Conservation (phyloP, 2,888 invertebrate genomes). For the Drosophila melanosoma region DNA sequence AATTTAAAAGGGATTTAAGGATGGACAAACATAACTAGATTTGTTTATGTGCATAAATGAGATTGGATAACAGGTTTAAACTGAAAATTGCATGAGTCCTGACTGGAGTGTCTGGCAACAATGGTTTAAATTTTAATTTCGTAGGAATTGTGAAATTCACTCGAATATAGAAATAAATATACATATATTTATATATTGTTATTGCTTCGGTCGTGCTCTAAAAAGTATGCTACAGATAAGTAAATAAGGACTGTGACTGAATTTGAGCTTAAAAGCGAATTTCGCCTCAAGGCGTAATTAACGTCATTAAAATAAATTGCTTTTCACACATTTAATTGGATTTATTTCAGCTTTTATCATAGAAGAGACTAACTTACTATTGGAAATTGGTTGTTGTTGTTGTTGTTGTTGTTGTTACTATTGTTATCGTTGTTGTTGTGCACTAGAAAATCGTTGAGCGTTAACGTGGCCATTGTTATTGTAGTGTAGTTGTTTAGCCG, state of each 20-base stretch:
- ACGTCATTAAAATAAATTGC: slow-evolving; percentile 25
- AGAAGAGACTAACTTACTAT: slow-evolving; percentile 16
- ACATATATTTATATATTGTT: background rate
- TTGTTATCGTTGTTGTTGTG: slow-evolving; percentile 39
- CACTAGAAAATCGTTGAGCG: slow-evolving; percentile 74
- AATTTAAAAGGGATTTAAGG: background rate
- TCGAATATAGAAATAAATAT: background rate
- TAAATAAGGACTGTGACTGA: background rate
- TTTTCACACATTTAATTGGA: slow-evolving; percentile 38
- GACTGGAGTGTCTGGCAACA: background rate
- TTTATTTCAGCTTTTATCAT: slow-evolving; percentile 36
- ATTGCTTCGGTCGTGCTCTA: background rate
- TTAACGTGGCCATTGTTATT: slow-evolving; percentile 50
- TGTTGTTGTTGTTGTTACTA: slow-evolving; percentile 23
- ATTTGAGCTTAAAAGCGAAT: slow-evolving; percentile 7
- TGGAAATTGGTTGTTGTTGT: slow-evolving; percentile 19
- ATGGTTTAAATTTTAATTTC: background rate
- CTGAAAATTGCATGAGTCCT: background rate
- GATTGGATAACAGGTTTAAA: background rate
- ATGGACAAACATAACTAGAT: background rate
- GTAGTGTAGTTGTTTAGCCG: slow-evolving; percentile 22
- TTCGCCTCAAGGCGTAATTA: slow-evolving; percentile 15
- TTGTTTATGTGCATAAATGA: background rate
- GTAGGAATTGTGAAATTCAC: background rate
- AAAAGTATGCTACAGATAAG: slow-evolving; percentile 28